Evolutionary conservation across 2,888 invertebrate species (phyloP), one percentile per base, ranked within the genome.

Genomic region (Scaptomyza parva): DNA sequence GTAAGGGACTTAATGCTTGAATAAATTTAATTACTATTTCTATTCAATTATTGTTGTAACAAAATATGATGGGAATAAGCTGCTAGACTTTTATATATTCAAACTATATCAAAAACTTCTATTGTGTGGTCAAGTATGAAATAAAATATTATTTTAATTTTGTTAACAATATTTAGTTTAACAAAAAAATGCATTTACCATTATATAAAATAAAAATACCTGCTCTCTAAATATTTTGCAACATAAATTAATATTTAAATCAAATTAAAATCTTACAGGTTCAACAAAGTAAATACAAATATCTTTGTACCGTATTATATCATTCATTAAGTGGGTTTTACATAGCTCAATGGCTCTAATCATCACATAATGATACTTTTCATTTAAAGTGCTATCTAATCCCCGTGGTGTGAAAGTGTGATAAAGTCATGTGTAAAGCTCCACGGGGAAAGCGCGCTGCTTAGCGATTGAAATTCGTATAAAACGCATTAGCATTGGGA

Each of bases 401-500:
- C 58, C 30, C 17, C 8, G 18, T 45, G 7, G 22, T 30, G 30
- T 18, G 43, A 40, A n/a, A 45, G 51, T 47, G 47, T 12, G 54
- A 35, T 40, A 72, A 66, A 45, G 61, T 62, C 45, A 62, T 54
- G 52, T 28, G 54, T 11, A 39, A 33, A 37, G 26, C 17, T 17
- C 8, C n/a, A 0, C 8, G 14, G 18, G 39, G 18, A 43, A 39
- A 33, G 53, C 17, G 33, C 9, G 18, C 20, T 22, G 40, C 35
- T 30, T 26, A 41, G 40, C 30, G 35, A 45, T n/a, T n/a, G 26
- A 43, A 51, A 62, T 68, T 57, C 74, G 53, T 55, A 57, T 48
- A 47, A 68, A 74, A 78, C 78, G 89, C 88, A 89, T 89, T 89
- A 88, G 81, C 82, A 85, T 76, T 51, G 63, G 44, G 60, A 44